Evolutionary conservation across 2,888 invertebrate genomes (phyloP).

Genomic region (Lacanobia wlatinum): DNA sequence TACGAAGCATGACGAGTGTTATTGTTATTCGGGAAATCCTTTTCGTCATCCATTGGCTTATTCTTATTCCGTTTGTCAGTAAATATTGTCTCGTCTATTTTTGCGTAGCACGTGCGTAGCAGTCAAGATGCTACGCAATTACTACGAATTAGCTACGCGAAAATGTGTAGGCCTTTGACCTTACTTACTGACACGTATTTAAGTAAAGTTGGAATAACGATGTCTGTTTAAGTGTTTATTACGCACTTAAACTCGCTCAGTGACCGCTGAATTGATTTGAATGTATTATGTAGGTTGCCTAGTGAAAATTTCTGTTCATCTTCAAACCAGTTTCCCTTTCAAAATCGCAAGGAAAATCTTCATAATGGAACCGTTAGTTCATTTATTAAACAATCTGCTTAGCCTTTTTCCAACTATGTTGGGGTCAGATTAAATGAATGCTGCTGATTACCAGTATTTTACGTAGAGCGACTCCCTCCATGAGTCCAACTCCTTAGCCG

Average conservation of each 20-base stretch:
- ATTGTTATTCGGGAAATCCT: slow-evolving; percentile 24
- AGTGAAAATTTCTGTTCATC: background rate
- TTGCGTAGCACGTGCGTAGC: slow-evolving; percentile 21
- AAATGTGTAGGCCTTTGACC: background rate
- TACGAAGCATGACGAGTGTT: slow-evolving; percentile 37
- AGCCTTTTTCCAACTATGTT: too few species aligned
- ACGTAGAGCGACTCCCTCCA: too few species aligned
- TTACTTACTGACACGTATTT: background rate
- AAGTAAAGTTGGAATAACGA: background rate
- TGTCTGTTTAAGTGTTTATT: slow-evolving; percentile 19
- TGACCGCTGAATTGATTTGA: slow-evolving; percentile 17
- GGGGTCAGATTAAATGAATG: too few species aligned
- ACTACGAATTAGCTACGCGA: slow-evolving; percentile 29
- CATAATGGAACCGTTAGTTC: too few species aligned
- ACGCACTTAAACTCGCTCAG: slow-evolving; percentile 2
- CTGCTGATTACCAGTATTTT: too few species aligned
- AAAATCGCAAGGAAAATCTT: too few species aligned
- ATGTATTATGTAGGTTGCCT: slow-evolving; percentile 9
- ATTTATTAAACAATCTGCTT: too few species aligned
- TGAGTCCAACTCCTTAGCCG: too few species aligned
- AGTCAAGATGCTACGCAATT: background rate
- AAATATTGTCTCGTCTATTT: slow-evolving; percentile 23
- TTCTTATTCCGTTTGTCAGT: background rate
- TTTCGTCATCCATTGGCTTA: slow-evolving; percentile 29
- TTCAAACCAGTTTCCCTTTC: background rate